Percentiles rank a stretch among this genome's conserved stretches.
Conservation (phyloP, 2,888 invertebrate genomes). For the Euclidia mi region DNA sequence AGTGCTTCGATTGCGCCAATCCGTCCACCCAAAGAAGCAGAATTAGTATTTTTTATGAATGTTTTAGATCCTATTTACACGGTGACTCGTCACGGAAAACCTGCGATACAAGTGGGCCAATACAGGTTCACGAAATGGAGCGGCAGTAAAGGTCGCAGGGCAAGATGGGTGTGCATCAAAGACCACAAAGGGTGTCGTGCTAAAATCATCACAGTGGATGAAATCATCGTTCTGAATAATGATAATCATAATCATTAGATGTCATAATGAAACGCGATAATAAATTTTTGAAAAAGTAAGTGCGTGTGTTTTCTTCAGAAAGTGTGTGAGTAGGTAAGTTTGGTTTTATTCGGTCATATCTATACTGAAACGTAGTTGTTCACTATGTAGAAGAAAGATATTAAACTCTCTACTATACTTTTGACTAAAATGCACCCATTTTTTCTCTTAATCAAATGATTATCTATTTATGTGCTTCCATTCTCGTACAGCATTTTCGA, state of each 20-base stretch:
- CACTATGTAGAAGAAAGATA: no score
- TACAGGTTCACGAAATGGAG: constrained; percentile 61
- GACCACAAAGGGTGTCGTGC: constrained; percentile 58
- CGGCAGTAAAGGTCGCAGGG: constrained; percentile 44
- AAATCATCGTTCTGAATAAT: constrained; percentile 24
- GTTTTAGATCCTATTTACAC: constrained; percentile 53
- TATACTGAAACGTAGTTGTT: no score
- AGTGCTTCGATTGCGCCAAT: no score
- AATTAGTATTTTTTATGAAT: background rate
- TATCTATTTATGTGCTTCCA: no score
- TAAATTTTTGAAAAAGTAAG: background rate
- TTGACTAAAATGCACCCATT: no score
- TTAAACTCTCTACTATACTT: no score
- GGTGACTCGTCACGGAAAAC: constrained; percentile 59
- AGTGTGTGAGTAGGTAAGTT: no score
- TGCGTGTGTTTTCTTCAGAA: background rate
- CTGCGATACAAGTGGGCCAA: constrained; percentile 58
- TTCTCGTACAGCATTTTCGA: no score
- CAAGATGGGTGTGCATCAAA: constrained; percentile 55
- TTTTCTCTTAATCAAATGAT: no score
- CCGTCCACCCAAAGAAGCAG: no score
- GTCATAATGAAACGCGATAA: no score
- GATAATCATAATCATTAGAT: constrained; percentile 40
- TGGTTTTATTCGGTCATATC: no score
- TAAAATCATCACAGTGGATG: constrained; percentile 52